A percentile compares a stretch with the other conserved stretches of the same genome.
Evolutionary conservation across 1,140 invertebrate genomes (phyloP).

Genomic region (Nixonia krombeini): DNA sequence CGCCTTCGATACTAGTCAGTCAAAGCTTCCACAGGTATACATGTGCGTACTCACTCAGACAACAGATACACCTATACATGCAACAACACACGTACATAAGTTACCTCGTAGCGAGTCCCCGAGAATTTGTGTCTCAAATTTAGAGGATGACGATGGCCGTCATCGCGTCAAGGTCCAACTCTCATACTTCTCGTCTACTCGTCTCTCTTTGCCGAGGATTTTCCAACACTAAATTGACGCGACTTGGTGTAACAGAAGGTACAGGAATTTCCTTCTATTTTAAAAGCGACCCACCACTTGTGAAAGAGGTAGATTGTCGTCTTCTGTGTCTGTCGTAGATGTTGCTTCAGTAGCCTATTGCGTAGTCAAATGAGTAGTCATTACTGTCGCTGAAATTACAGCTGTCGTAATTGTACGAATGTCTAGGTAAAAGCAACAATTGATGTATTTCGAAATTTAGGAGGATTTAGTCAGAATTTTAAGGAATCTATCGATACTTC

Average conservation of each 20-base stretch:
- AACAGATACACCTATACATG: constrained; percentile 5
- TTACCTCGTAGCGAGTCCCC: constrained; percentile 31
- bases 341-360: constrained; percentile 26
- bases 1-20: constrained; percentile 38
- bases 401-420: constrained; percentile 24
- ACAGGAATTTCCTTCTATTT: constrained; percentile 11
- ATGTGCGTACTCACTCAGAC: constrained; percentile 24
- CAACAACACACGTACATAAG: constrained; percentile 14
- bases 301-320: constrained; percentile 29
- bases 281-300: constrained; percentile 16
- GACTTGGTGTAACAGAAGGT: not conserved
- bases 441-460: constrained; percentile 19
- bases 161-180: not conserved
- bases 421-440: constrained; percentile 17
- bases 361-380: constrained; percentile 10
- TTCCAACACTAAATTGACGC: constrained; percentile 1
- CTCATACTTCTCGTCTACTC: constrained; percentile 4
- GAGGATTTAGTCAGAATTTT: constrained; percentile 11
- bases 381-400: constrained; percentile 12
- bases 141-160: constrained; percentile 1
- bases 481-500: constrained; percentile 25
- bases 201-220: too few species aligned
- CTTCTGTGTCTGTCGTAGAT: constrained; percentile 42
- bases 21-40: constrained; percentile 35
- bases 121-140: constrained; percentile 6